phyloP scores from a whole-genome alignment of 2,888 invertebrate species.

The Petrolisthes cinctipes region DNA sequence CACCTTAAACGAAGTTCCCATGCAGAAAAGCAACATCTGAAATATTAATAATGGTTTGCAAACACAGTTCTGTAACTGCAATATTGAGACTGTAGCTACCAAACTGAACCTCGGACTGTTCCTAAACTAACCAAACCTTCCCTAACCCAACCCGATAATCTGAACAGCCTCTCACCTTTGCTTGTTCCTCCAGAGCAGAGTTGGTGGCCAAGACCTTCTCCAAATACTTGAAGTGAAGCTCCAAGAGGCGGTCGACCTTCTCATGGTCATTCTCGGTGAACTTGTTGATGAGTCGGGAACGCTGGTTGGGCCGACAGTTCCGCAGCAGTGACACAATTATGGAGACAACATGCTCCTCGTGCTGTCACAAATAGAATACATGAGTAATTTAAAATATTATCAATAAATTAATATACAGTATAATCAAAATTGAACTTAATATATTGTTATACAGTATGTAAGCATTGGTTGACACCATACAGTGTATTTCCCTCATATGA shows the following conservation, averaged over 20 bases:
- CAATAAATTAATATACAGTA: too few species aligned
- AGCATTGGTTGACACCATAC: too few species aligned
- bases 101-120: too few species aligned
- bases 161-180: slow-evolving; percentile 33
- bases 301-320: slow-evolving; percentile 90
- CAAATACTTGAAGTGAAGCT: slow-evolving; percentile 96
- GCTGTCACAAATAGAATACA: slow-evolving; percentile 28
- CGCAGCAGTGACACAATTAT: slow-evolving; percentile 93
- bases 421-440: too few species aligned
- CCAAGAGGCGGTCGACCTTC: slow-evolving; percentile 95
- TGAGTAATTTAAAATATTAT: too few species aligned
- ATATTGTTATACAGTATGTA: not conserved
- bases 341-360: slow-evolving; percentile 86
- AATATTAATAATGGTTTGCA: too few species aligned
- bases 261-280: slow-evolving; percentile 98
- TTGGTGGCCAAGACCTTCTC: slow-evolving; percentile 91
- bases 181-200: slow-evolving; percentile 61
- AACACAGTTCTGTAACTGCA: too few species aligned
- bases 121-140: too few species aligned
- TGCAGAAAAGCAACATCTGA: too few species aligned
- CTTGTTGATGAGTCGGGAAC: slow-evolving; percentile 91
- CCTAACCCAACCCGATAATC: not conserved
- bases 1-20: too few species aligned
- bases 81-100: too few species aligned
- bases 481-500: too few species aligned